Evolutionary conservation across 2,113 vertebrate species (phyloP).

Genomic region (Neotragus moschatus): DNA sequence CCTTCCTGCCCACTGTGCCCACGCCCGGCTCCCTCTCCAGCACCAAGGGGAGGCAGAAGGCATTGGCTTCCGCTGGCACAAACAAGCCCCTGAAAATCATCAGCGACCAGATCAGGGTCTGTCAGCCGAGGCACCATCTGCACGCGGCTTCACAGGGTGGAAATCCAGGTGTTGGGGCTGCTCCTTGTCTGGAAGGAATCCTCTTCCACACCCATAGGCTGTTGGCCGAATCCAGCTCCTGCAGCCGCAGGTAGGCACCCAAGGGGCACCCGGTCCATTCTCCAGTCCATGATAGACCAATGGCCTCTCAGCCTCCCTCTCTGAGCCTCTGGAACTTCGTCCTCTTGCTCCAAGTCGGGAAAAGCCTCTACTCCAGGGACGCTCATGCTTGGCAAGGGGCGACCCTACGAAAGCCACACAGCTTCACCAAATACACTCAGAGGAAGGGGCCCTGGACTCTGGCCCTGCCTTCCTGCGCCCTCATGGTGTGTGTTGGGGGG

Average conservation of each 20-base stretch:
- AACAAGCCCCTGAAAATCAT: neutral
- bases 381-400: neutral
- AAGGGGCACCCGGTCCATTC: neutral
- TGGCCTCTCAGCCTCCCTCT: neutral
- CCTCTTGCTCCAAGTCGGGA: neutral
- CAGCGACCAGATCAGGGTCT: fast-evolving
- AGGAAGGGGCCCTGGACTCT: neutral
- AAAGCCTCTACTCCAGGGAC: neutral
- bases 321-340: neutral
- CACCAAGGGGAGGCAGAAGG: neutral
- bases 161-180: fast-evolving
- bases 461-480: neutral
- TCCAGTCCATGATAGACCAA: fast-evolving
- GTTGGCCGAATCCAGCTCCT: neutral
- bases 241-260: fast-evolving
- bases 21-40: neutral
- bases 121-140: fast-evolving
- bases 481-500: fast-evolving
- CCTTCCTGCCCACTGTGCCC: fast-evolving
- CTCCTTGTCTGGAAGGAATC: fast-evolving
- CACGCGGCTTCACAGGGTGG: fast-evolving
- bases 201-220: fast-evolving
- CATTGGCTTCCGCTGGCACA: fast-evolving
- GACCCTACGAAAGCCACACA: fast-evolving
- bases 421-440: fast-evolving